A percentile compares a stretch with the other conserved stretches of the same genome.
Conservation (phyloP, 2,888 invertebrate genomes). For the Drosophila subquinaria region DNA sequence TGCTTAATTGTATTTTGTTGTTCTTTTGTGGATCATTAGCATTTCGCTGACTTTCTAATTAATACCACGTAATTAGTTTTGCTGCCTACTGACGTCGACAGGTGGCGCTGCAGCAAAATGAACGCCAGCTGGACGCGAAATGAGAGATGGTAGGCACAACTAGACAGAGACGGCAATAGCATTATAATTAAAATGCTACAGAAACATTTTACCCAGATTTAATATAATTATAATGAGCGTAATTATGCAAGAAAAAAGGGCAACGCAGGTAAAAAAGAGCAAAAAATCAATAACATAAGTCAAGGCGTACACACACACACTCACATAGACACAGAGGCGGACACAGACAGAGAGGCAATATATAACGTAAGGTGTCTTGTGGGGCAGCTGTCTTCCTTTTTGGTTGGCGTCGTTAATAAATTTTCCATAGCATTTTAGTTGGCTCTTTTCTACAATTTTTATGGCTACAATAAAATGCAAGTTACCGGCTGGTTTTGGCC, state of each 20-base stretch:
- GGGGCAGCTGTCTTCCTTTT: constrained; percentile 53
- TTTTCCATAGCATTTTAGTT: constrained; percentile 62
- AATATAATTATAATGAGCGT: constrained; percentile 76
- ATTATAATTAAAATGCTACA: constrained; percentile 70
- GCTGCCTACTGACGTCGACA: constrained; percentile 49
- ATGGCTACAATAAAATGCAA: constrained; percentile 66
- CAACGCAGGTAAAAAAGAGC: constrained; percentile 30
- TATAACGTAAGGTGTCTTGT: constrained; percentile 38
- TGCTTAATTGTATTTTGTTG: not conserved
- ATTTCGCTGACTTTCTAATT: constrained; percentile 68
- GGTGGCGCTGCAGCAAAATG: constrained; percentile 55
- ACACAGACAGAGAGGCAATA: constrained; percentile 2
- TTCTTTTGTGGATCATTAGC: constrained; percentile 47
- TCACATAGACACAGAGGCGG: constrained; percentile 1
- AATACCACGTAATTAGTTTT: constrained; percentile 76
- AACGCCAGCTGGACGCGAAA: not conserved
- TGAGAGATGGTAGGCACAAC: not conserved
- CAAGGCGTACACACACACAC: constrained; percentile 43
- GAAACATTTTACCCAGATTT: constrained; percentile 61
- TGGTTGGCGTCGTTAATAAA: constrained; percentile 60
- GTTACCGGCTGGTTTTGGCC: constrained; percentile 45
- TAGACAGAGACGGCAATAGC: constrained; percentile 19
- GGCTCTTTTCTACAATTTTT: constrained; percentile 60
- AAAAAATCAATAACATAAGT: constrained; percentile 56
- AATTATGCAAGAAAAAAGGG: constrained; percentile 60